Percentiles rank a stretch among this genome's conserved stretches.
These are phyloP conservation scores for Pycnonotus jocosus DNA, from an alignment of 2,113 vertebrate species.

Conservation along the genomic window DNA sequence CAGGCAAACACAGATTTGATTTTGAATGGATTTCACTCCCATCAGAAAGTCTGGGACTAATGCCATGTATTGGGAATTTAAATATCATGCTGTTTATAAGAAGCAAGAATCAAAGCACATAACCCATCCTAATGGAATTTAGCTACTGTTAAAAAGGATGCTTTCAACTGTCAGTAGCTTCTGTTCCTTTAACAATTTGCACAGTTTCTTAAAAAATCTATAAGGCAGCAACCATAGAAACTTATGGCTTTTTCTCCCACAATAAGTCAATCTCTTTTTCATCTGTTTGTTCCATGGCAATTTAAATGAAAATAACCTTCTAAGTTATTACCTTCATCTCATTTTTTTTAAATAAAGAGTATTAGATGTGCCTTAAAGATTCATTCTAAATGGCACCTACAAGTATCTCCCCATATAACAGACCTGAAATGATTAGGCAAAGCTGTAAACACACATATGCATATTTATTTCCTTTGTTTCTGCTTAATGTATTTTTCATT, in stretches of 20 bases:
- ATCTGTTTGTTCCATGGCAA: not conserved
- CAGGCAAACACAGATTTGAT: not conserved
- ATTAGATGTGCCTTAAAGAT: not conserved
- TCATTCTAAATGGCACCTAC: not conserved
- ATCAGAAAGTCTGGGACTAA: not conserved
- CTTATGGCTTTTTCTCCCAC: not conserved
- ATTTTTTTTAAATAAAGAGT: not conserved
- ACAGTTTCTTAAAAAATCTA: not conserved
- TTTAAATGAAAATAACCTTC: not conserved
- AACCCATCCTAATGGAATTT: not conserved
- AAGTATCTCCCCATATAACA: not conserved
- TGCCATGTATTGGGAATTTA: not conserved
- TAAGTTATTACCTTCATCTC: not conserved
- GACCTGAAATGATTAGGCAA: not conserved
- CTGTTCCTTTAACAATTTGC: not conserved
- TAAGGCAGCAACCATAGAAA: not conserved
- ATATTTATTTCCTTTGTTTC: not conserved
- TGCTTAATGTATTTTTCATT: not conserved
- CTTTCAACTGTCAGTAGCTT: not conserved
- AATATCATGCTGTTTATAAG: not conserved
- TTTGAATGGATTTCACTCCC: not conserved
- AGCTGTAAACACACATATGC: not conserved
- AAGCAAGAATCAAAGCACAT: not conserved
- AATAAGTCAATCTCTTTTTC: not conserved
- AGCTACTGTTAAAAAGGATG: not conserved